Conservation (phyloP, 2,797 vertebrate genomes). For the Parambassis ranga region DNA sequence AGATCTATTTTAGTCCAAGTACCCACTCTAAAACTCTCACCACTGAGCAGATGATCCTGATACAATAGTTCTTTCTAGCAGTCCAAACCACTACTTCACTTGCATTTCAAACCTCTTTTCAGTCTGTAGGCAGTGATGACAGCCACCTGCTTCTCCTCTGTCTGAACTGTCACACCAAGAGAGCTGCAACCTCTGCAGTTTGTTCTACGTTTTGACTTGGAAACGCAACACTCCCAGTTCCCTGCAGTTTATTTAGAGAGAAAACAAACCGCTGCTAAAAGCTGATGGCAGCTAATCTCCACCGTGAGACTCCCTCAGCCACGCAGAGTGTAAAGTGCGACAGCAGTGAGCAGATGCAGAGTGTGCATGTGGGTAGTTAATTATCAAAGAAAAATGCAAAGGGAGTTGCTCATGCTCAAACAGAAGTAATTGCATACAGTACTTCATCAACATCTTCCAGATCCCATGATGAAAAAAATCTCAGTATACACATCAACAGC, state of each 20-base stretch:
- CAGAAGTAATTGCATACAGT: constrained; percentile 59
- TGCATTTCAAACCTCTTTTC: constrained; percentile 36
- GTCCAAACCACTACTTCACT: constrained; percentile 48
- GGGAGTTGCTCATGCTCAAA: constrained; percentile 58
- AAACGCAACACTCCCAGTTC: constrained; percentile 19
- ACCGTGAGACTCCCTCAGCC: constrained; percentile 3
- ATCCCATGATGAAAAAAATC: constrained; percentile 30
- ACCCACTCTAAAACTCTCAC: constrained; percentile 59
- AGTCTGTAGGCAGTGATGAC: constrained; percentile 35
- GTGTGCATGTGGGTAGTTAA: constrained; percentile 38
- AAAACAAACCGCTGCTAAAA: constrained; percentile 46
- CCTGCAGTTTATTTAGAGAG: constrained; percentile 52
- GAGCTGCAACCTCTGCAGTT: constrained; percentile 27
- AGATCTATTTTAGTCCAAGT: constrained; percentile 62
- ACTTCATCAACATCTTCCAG: constrained; percentile 40
- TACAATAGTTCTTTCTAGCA: constrained; percentile 56
- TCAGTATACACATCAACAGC: constrained; percentile 37
- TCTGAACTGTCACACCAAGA: constrained; percentile 36
- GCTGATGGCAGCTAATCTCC: constrained; percentile 39
- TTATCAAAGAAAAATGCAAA: constrained; percentile 68
- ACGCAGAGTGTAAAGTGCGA: neutral
- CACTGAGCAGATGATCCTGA: constrained; percentile 42
- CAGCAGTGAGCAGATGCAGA: neutral
- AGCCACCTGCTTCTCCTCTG: constrained; percentile 66
- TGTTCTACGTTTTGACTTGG: constrained; percentile 20